Conservation (phyloP, 2,113 vertebrate genomes). For the Accipiter cooperii region DNA sequence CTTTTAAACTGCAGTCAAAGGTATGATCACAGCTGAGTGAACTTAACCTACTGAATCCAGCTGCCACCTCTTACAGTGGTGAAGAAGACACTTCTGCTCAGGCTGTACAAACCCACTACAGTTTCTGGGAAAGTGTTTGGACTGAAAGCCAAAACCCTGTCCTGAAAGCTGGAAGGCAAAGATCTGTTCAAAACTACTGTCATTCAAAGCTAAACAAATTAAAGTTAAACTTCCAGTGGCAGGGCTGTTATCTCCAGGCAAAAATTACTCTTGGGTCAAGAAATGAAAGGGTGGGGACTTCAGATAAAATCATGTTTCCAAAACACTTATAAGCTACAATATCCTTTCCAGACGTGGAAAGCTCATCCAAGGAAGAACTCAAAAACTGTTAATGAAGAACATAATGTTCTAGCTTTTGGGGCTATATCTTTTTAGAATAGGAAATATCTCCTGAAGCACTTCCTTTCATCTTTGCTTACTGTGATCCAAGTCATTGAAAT, state of each 20-base stretch:
- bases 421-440: neutral
- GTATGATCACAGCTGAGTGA: neutral
- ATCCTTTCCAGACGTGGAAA: neutral
- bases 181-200: neutral
- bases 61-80: neutral
- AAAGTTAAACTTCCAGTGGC: neutral
- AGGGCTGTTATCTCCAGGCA: neutral
- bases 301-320: neutral
- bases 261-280: neutral
- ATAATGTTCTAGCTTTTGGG: neutral
- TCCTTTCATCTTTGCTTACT: neutral
- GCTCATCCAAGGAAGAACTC: neutral
- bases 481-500: neutral
- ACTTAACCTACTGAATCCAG: neutral
- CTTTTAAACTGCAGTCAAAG: neutral
- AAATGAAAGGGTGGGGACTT: neutral
- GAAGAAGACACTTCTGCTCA: neutral
- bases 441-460: neutral
- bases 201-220: neutral
- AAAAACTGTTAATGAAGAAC: neutral
- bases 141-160: neutral
- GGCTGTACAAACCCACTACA: neutral
- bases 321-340: neutral
- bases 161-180: neutral
- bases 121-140: neutral